phyloP scores from a whole-genome alignment of 2,113 vertebrate species.

The Pseudorectes ferrugineus region DNA sequence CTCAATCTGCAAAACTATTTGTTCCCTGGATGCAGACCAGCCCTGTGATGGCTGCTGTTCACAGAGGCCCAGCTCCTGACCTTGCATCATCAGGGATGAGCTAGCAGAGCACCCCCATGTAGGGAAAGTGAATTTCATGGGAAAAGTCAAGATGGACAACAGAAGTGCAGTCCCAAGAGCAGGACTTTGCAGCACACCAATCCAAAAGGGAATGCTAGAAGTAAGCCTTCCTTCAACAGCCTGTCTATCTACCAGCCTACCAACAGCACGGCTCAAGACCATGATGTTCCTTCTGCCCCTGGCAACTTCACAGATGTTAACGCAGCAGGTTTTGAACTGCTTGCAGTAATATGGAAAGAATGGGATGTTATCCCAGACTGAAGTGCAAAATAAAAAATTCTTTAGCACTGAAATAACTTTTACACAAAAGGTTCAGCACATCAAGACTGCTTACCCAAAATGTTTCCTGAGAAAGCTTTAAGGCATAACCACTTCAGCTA shows the following conservation, averaged over 20 bases:
- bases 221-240: neutral
- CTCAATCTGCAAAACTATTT: neutral
- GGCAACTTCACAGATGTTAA: neutral
- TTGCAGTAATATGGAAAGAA: neutral
- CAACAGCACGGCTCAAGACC: neutral
- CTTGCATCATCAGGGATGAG: neutral
- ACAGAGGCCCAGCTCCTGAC: neutral
- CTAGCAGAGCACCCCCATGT: fast-evolving
- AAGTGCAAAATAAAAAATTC: neutral
- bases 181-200: neutral
- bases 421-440: neutral
- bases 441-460: neutral
- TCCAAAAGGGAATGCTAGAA: neutral
- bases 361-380: neutral
- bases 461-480: neutral
- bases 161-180: neutral
- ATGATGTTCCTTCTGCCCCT: neutral
- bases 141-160: neutral
- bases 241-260: neutral
- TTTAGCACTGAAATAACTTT: neutral
- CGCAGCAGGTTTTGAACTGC: neutral
- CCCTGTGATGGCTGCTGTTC: neutral
- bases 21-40: neutral
- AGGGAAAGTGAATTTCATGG: neutral
- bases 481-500: neutral